Percentiles rank a stretch among this genome's conserved stretches.
Conservation (phyloP, 2,888 invertebrate species). For the Troides aeacus region DNA sequence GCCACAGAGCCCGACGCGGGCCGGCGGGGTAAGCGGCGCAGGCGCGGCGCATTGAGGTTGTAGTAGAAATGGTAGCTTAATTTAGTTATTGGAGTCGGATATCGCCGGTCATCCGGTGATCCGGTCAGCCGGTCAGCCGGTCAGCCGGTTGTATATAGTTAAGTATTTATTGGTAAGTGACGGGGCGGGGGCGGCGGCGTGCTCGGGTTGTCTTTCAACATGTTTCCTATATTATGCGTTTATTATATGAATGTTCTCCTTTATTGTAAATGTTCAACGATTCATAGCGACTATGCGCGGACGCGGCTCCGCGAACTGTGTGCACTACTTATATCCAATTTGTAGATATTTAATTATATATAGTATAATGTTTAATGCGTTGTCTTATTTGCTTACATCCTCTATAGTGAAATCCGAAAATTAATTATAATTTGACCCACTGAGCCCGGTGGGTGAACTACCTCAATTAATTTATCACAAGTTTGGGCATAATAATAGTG, state of each 20-base stretch:
- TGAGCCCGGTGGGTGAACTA: constrained; percentile 67
- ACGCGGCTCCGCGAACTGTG: constrained; percentile 66
- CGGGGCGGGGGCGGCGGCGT: constrained; percentile 52
- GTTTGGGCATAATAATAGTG: constrained; percentile 76
- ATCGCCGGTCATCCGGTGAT: constrained; percentile 34
- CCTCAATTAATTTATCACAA: constrained; percentile 80
- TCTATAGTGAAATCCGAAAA: constrained; percentile 63
- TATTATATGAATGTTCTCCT: constrained; percentile 77
- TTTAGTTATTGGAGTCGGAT: constrained; percentile 38
- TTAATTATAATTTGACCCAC: constrained; percentile 72
- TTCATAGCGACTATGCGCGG: constrained; percentile 59
- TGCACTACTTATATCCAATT: constrained; percentile 76
- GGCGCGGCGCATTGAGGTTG: constrained; percentile 28
- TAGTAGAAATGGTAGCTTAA: constrained; percentile 38
- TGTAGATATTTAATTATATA: constrained; percentile 80
- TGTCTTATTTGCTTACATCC: constrained; percentile 74
- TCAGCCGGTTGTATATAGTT: constrained; percentile 63
- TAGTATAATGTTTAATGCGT: constrained; percentile 78
- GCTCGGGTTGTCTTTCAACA: constrained; percentile 63
- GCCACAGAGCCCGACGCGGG: constrained; percentile 30
- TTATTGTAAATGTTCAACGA: constrained; percentile 76
- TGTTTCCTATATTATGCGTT: constrained; percentile 79
- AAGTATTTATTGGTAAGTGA: constrained; percentile 72
- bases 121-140: constrained; percentile 32
- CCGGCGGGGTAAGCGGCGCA: neutral